Conservation (phyloP, 2,797 vertebrate genomes). For the Neopelma chrysocephalum region DNA sequence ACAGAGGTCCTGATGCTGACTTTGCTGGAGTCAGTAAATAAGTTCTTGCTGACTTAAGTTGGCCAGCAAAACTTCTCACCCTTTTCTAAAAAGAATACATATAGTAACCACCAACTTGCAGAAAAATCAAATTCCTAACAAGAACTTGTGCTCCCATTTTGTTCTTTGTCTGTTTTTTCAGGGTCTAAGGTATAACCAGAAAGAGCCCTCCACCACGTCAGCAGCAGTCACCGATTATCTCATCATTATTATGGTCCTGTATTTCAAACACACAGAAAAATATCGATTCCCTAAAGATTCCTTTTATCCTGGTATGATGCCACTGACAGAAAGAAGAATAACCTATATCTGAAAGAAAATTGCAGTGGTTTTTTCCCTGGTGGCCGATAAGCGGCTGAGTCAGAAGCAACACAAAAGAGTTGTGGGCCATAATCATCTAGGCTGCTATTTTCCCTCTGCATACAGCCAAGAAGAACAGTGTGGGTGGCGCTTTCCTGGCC, state of each 20-base stretch:
- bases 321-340: not conserved
- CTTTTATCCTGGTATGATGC: not conserved
- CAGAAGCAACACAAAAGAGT: not conserved
- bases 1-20: not conserved
- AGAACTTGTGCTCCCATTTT: not conserved
- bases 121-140: not conserved
- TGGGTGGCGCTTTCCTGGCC: not conserved
- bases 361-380: not conserved
- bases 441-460: not conserved
- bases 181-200: not conserved
- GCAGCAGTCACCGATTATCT: not conserved
- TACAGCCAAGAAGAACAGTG: not conserved
- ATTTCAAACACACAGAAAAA: not conserved
- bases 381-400: not conserved
- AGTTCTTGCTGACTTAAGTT: not conserved
- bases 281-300: not conserved
- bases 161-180: not conserved
- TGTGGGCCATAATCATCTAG: not conserved
- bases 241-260: not conserved
- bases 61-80: not conserved
- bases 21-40: not conserved
- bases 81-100: not conserved
- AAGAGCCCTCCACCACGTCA: fast-evolving
- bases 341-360: not conserved
- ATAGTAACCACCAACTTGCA: not conserved